Base-by-base conservation (phyloP, 2,888 invertebrate species). In the Ormyrus labotus region DNA sequence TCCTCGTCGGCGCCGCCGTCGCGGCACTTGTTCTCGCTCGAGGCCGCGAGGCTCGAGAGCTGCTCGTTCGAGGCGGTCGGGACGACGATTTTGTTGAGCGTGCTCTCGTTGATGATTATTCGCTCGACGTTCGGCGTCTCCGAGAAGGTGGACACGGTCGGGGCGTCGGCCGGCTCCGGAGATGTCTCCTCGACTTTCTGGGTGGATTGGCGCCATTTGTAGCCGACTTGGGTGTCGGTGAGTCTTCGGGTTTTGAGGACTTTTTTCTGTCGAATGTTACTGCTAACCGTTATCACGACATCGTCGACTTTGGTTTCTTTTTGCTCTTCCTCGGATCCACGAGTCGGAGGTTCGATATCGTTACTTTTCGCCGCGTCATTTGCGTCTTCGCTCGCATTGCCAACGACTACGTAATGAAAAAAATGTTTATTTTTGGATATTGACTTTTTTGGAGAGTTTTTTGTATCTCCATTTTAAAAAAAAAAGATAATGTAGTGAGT, bases 11-110 rank as follows among this genome's bases (percentile, higher is more conserved):
- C 58, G 3, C 8, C 51, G 9, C 13, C n/a, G 10, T 51, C 64
- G 10, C 73, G 79, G 64, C 82, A n/a, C 13, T 57, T 19, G 1
- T 48, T 5, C 1, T 81, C 69, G 57, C 8, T 50, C 7, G 60
- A 47, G 11, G 13, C 0, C 5, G 65, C 10, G n/a, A 74, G 57
- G 8, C 70, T 65, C 0, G 78, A 45, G 0, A 83, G 63, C 47
- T 72, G 81, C 13, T 84, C 83, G n/a, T 78, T 74, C 34, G 82
- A 82, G 2, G 85, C 85, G 3, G 88, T 88, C 1, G 87, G 88
- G 0, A 89, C 88, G n/a, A 89, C 85, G 45, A 89, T 87, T 78
- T 88, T 89, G 60, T 87, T 87, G n/a, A 89, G 74, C 0, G 89
- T 89, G 34, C 85, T 84, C 64, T 88, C 87, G 70, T 87, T 88